Percentiles rank a stretch among this genome's conserved stretches.
Conservation (phyloP, 2,888 invertebrate genomes). For the Hirudinaria manillensis region DNA sequence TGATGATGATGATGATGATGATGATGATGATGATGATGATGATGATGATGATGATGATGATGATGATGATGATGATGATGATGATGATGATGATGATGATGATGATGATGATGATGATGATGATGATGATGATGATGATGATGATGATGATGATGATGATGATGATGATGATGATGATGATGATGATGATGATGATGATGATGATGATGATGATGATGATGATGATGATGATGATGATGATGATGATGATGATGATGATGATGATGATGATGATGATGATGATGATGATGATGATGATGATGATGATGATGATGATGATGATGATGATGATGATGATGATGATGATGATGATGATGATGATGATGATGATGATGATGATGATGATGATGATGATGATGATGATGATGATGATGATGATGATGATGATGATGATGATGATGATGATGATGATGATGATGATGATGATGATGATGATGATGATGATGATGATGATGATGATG, state of each 20-base stretch:
- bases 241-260: conserved; percentile 18
- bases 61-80: conserved; percentile 16
- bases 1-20: conserved; percentile 21
- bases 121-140: conserved; percentile 21
- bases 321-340: conserved; percentile 22
- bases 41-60: conserved; percentile 19
- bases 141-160: conserved; percentile 21
- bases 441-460: conserved; percentile 14
- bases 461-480: conserved; percentile 19
- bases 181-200: conserved; percentile 15
- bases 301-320: conserved; percentile 23
- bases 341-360: conserved; percentile 21
- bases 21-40: conserved; percentile 15
- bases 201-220: conserved; percentile 17
- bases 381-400: conserved; percentile 18
- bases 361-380: conserved; percentile 21
- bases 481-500: conserved; percentile 12
- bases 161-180: conserved; percentile 19
- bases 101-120: conserved; percentile 17
- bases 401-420: conserved; percentile 18
- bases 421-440: conserved; percentile 15
- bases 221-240: conserved; percentile 19
- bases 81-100: conserved; percentile 17
- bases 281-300: conserved; percentile 19
- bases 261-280: conserved; percentile 18